phyloP scores from a whole-genome alignment of 2,797 vertebrate genomes.

The Acestrorhynchus altus region DNA sequence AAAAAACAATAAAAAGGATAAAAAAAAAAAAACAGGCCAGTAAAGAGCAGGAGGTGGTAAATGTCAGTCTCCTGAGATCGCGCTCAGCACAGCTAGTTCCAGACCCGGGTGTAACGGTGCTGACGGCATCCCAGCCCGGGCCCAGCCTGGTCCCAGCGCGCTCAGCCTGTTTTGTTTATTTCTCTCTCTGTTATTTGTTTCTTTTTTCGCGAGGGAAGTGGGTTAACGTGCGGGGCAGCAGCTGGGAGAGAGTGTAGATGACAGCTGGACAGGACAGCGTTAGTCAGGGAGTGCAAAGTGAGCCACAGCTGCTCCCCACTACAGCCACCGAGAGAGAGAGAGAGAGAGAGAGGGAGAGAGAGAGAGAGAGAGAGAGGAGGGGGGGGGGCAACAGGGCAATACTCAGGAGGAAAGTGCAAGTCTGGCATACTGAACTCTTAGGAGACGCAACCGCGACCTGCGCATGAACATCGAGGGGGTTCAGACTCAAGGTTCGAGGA shows the following conservation, averaged over 20 bases:
- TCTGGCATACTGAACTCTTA: constrained; percentile 30
- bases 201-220: constrained; percentile 43
- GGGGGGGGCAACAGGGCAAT: constrained; percentile 6
- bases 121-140: constrained; percentile 16
- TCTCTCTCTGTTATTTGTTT: background rate
- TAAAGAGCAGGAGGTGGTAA: background rate
- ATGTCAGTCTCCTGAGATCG: constrained; percentile 1
- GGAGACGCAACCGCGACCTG: constrained; percentile 44
- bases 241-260: constrained; percentile 79
- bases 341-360: constrained; percentile 18
- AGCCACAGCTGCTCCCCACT: constrained; percentile 77
- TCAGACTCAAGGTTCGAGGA: no score
- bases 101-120: background rate
- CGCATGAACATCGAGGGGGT: background rate
- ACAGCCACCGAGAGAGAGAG: constrained; percentile 38
- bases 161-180: constrained; percentile 13
- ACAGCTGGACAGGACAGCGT: constrained; percentile 81
- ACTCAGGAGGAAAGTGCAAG: constrained; percentile 42
- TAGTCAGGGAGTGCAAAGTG: constrained; percentile 71
- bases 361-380: constrained; percentile 8
- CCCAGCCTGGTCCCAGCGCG: constrained; percentile 39
- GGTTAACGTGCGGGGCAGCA: constrained; percentile 66
- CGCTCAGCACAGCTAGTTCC: constrained; percentile 14
- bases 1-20: background rate
- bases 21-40: background rate